Evolutionary conservation across 1,140 invertebrate genomes (phyloP).

Genomic region (Lordiphosa collinella): DNA sequence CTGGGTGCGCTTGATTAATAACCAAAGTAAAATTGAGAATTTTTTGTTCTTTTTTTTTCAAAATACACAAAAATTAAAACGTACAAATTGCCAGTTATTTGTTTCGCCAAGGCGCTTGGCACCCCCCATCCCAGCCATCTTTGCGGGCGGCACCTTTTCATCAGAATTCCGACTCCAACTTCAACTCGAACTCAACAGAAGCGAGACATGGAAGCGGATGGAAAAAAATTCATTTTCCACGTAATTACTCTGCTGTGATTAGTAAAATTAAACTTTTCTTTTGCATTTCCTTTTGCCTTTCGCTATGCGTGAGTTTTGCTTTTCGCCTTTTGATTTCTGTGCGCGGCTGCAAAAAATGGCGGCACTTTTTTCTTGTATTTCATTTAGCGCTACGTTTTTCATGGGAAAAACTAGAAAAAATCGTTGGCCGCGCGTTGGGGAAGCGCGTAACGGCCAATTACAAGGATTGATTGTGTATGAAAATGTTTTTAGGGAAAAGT

Average conservation of each 20-base stretch:
- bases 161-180: conserved; percentile 12
- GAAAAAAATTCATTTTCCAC: conserved; percentile 78
- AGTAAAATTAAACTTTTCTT: conserved; percentile 80
- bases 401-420: conserved; percentile 74
- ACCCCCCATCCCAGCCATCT: background rate
- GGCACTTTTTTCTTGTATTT: conserved; percentile 43
- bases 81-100: conserved; percentile 79
- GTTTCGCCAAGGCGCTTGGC: conserved; percentile 40
- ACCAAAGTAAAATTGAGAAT: conserved; percentile 73
- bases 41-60: conserved; percentile 40
- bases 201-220: background rate
- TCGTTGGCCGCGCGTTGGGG: conserved; percentile 7
- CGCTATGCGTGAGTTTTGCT: conserved; percentile 62
- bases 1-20: conserved; percentile 68
- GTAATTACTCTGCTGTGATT: conserved; percentile 80
- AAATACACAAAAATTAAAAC: conserved; percentile 76
- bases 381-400: conserved; percentile 79
- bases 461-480: conserved; percentile 80
- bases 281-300: conserved; percentile 63
- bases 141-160: conserved; percentile 45
- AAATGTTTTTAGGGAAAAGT: conserved; percentile 65
- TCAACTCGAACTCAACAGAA: conserved; percentile 20
- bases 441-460: conserved; percentile 78
- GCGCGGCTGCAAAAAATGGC: conserved; percentile 60
- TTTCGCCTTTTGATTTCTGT: conserved; percentile 63